Percentiles rank a stretch among this genome's conserved stretches.
Evolutionary conservation across 53 echinoderm and acorn worm species (phyloP).

Genomic region (Echinometra lucunter): DNA sequence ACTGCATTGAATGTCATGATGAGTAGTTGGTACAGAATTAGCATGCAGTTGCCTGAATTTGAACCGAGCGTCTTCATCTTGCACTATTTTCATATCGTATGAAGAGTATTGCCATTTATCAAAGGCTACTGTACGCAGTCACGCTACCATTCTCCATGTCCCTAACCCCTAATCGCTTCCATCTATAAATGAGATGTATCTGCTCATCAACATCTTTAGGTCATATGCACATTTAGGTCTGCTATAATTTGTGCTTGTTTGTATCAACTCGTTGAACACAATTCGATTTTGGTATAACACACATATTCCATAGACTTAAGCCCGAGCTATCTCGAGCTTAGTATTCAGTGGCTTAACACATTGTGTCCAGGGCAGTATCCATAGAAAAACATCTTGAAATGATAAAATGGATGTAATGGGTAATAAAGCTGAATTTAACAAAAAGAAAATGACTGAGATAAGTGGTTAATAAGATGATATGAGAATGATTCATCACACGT

Average conservation of each 20-base stretch:
- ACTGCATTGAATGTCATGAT: background rate
- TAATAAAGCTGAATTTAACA: too few species aligned
- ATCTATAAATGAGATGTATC: background rate
- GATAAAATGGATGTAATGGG: background rate
- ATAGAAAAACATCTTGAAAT: background rate
- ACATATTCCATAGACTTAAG: too few species aligned
- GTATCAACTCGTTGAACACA: background rate
- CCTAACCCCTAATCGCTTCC: background rate
- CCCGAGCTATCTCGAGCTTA: too few species aligned
- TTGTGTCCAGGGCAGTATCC: background rate
- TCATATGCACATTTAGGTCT: background rate
- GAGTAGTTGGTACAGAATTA: background rate
- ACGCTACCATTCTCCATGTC: background rate
- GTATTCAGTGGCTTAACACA: too few species aligned
- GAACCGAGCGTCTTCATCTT: background rate
- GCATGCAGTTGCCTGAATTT: background rate
- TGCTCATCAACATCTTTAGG: background rate
- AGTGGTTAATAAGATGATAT: too few species aligned
- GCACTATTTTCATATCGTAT: background rate
- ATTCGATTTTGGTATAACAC: too few species aligned
- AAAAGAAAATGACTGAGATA: too few species aligned
- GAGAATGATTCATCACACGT: background rate
- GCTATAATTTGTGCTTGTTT: background rate
- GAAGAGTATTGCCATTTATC: background rate
- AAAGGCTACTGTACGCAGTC: background rate